phyloP scores from a whole-genome alignment of 35 echinoderm and acorn worm species.

The Amphiura filiformis region DNA sequence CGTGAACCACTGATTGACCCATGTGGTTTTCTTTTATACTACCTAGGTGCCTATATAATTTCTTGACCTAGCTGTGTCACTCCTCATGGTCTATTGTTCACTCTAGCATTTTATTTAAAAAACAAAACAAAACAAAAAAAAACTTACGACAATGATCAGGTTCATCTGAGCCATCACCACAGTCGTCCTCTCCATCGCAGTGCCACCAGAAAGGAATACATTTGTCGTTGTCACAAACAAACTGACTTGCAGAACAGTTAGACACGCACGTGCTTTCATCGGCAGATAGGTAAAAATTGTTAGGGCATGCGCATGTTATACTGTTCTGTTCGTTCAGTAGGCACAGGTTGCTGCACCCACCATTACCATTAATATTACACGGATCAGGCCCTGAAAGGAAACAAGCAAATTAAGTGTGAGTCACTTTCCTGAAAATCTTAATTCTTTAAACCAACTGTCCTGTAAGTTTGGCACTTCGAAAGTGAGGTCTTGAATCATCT shows the following conservation, averaged over 20 bases:
- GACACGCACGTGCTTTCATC: slow-evolving; percentile 62
- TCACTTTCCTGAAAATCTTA: no score
- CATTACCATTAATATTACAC: slow-evolving; percentile 52
- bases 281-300: slow-evolving; percentile 57
- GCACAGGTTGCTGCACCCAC: slow-evolving; percentile 83
- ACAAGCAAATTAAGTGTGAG: neutral
- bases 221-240: slow-evolving; percentile 66
- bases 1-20: no score
- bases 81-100: no score
- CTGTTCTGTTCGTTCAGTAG: slow-evolving; percentile 46
- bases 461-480: no score
- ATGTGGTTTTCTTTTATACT: no score
- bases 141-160: slow-evolving; percentile 73
- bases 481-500: no score
- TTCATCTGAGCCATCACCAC: slow-evolving; percentile 65
- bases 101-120: no score
- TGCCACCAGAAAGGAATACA: slow-evolving; percentile 95
- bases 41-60: no score
- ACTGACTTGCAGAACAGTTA: slow-evolving; percentile 75
- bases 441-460: no score
- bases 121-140: neutral
- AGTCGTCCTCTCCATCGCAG: slow-evolving; percentile 83
- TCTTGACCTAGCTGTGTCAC: no score
- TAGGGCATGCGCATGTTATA: slow-evolving; percentile 76
- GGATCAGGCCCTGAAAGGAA: slow-evolving; percentile 53